Percentiles rank a stretch among this genome's conserved stretches.
Conservation (phyloP, 2,797 vertebrate genomes). For the Eptatretus atami region DNA sequence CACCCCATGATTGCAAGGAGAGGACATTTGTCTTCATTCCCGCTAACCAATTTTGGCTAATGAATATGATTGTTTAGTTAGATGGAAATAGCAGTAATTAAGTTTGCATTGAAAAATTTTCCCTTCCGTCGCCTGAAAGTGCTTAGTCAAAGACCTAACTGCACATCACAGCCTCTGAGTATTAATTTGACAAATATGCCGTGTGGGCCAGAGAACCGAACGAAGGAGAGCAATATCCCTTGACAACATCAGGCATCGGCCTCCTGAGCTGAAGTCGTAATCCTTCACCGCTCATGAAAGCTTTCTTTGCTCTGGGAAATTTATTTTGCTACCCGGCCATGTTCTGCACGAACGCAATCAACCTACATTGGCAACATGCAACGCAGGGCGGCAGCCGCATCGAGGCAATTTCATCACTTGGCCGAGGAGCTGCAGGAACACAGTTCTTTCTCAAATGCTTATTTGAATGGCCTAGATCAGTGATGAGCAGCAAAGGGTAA, state of each 20-base stretch:
- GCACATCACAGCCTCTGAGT: constrained; percentile 95
- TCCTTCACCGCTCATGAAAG: constrained; percentile 5
- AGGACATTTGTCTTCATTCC: constrained; percentile 83
- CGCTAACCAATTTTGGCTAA: constrained; percentile 99
- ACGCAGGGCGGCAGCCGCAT: constrained; percentile 2
- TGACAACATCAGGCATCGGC: constrained; percentile 2
- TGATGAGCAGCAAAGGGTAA: neutral
- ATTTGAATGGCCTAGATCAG: constrained; percentile 1
- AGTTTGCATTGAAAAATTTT: constrained; percentile 99
- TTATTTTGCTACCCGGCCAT: constrained; percentile 4
- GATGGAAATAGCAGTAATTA: constrained; percentile 99
- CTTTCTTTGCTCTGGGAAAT: constrained; percentile 5
- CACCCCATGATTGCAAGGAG: no score
- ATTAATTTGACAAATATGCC: constrained; percentile 93
- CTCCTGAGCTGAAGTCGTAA: neutral
- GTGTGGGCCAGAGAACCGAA: constrained; percentile 14
- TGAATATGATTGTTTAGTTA: constrained; percentile 99
- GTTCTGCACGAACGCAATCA: constrained; percentile 3
- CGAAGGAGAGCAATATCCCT: constrained; percentile 7
- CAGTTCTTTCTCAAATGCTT: neutral
- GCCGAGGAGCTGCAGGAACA: no score
- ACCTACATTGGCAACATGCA: constrained; percentile 5
- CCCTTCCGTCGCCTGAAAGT: constrained; percentile 41
- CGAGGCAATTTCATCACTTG: neutral
- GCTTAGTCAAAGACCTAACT: constrained; percentile 39